Evolutionary conservation across 2,888 invertebrate species (phyloP).

Genomic region (Zaprionus obscuricornis): DNA sequence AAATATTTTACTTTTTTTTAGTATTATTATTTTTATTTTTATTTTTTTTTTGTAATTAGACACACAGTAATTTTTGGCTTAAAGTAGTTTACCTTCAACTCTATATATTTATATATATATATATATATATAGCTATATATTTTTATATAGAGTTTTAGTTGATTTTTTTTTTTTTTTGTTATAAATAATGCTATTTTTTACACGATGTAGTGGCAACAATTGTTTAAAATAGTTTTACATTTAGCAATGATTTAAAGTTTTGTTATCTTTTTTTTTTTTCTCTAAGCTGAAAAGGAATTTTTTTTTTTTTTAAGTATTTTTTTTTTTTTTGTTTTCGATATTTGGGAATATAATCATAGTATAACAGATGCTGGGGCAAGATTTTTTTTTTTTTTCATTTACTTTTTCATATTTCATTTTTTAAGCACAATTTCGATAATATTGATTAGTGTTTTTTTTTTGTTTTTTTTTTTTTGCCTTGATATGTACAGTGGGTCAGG

Average conservation of each 20-base stretch:
- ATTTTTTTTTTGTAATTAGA: slow-evolving; percentile 39
- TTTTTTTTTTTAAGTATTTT: neutral
- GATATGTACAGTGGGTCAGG: too few relatives aligned
- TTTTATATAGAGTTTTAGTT: neutral
- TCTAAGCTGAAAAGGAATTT: neutral
- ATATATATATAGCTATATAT: slow-evolving; percentile 11
- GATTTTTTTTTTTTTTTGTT: neutral
- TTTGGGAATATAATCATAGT: slow-evolving; percentile 22
- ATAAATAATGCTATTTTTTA: slow-evolving; percentile 54
- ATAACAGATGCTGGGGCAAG: too few relatives aligned
- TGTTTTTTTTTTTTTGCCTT: too few relatives aligned
- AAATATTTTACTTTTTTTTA: neutral
- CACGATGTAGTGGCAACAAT: slow-evolving; percentile 53
- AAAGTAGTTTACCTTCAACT: slow-evolving; percentile 29
- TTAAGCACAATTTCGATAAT: too few relatives aligned
- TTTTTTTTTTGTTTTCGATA: slow-evolving; percentile 8
- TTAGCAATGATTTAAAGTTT: slow-evolving; percentile 36
- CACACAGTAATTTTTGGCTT: slow-evolving; percentile 35
- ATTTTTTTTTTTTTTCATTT: too few relatives aligned
- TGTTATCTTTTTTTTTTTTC: neutral
- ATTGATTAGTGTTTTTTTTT: too few relatives aligned
- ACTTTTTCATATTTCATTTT: too few relatives aligned
- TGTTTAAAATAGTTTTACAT: slow-evolving; percentile 39
- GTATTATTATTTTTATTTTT: slow-evolving; percentile 1
- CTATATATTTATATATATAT: slow-evolving; percentile 40